Evolutionary conservation across 2,797 vertebrate genomes (phyloP).

Genomic region (Acanthis flammea): DNA sequence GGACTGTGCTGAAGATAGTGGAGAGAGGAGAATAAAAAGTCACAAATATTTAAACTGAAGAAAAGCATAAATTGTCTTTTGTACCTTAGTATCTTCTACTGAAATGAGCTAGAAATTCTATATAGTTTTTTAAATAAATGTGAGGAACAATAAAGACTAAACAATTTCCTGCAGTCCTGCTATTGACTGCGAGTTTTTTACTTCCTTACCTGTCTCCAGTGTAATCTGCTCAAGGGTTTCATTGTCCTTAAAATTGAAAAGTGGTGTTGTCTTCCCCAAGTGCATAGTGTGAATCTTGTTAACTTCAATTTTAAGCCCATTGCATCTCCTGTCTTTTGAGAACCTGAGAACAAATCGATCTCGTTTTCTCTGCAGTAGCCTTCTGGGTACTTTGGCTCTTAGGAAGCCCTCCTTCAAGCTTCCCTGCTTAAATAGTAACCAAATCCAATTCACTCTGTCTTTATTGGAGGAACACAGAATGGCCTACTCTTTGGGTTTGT

Average conservation of each 20-base stretch:
- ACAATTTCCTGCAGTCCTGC: neutral
- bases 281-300: neutral
- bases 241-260: neutral
- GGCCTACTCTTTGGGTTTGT: neutral
- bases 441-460: neutral
- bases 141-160: neutral
- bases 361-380: neutral
- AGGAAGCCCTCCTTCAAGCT: neutral
- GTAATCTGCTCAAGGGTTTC: neutral
- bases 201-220: neutral
- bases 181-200: neutral
- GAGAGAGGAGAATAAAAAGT: neutral
- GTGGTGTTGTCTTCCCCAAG: neutral
- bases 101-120: neutral
- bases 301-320: neutral
- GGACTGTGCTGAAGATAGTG: neutral
- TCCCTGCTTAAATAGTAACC: neutral
- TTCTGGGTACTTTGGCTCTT: neutral
- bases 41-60: neutral
- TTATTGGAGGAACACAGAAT: neutral
- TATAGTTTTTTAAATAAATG: neutral
- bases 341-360: neutral
- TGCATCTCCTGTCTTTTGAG: neutral
- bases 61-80: neutral
- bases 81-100: neutral